phyloP scores from a whole-genome alignment of 2,797 vertebrate species.

The Tapirus indicus region DNA sequence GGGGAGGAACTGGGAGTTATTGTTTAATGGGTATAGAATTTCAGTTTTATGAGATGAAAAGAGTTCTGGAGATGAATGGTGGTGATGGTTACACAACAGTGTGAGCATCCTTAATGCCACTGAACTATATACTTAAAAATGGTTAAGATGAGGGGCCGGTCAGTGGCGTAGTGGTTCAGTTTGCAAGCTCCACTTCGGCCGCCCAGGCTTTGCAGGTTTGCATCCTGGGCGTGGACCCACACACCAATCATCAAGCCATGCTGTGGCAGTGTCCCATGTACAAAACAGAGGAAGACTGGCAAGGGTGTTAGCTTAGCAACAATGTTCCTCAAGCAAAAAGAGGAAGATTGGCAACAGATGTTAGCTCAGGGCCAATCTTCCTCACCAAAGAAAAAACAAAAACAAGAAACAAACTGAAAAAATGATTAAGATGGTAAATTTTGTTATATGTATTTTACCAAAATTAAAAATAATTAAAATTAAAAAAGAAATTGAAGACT shows the following conservation, averaged over 20 bases:
- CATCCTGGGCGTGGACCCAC: too few relatives aligned
- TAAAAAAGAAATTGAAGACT: background rate
- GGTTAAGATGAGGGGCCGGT: background rate
- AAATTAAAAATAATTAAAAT: slow-evolving; percentile 30
- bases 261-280: too few relatives aligned
- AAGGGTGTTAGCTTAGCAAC: too few relatives aligned
- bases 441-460: background rate
- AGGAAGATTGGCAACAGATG: too few relatives aligned
- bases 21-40: slow-evolving; percentile 3
- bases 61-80: background rate
- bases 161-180: too few relatives aligned
- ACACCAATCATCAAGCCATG: too few relatives aligned
- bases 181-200: too few relatives aligned
- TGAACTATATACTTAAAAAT: slow-evolving; percentile 12
- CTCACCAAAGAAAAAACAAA: too few relatives aligned
- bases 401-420: background rate
- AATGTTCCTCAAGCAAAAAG: too few relatives aligned
- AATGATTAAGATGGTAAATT: background rate
- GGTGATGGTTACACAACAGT: background rate
- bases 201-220: too few relatives aligned
- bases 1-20: background rate
- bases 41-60: slow-evolving; percentile 43
- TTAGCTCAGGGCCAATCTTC: too few relatives aligned
- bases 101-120: background rate
- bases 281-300: too few relatives aligned